phyloP scores from a whole-genome alignment of 1,140 invertebrate genomes.

The Megalopta genalis region DNA sequence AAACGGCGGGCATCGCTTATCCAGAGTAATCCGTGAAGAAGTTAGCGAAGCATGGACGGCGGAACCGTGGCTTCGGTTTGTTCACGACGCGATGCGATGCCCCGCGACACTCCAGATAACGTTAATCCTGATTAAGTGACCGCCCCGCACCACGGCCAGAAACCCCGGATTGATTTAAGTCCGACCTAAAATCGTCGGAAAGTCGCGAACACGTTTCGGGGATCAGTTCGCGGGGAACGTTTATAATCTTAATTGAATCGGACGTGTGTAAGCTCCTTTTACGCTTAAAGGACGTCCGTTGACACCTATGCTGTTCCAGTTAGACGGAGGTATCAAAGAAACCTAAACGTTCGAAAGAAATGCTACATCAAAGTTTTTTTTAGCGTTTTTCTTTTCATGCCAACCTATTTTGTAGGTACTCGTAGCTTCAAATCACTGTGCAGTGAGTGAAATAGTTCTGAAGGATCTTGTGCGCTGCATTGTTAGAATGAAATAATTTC shows the following conservation, averaged over 20 bases:
- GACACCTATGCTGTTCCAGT: background rate
- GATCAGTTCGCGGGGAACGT: background rate
- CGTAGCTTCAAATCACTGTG: too few relatives aligned
- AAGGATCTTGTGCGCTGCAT: too few relatives aligned
- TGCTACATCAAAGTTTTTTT: too few relatives aligned
- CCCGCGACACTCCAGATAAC: background rate
- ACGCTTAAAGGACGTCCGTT: background rate
- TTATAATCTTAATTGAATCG: conserved; percentile 27
- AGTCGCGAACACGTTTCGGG: conserved; percentile 8
- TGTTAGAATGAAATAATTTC: too few relatives aligned
- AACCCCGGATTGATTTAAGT: background rate
- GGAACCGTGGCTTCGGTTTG: background rate
- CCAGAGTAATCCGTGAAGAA: background rate
- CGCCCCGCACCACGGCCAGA: background rate
- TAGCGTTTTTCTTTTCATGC: too few relatives aligned
- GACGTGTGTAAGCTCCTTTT: background rate
- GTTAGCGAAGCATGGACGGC: background rate
- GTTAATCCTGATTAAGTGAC: background rate
- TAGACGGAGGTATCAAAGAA: background rate
- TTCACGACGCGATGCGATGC: background rate
- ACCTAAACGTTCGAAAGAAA: too few relatives aligned
- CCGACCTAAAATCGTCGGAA: background rate
- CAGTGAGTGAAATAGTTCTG: too few relatives aligned
- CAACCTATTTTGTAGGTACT: too few relatives aligned
- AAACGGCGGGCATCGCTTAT: too few relatives aligned